Percentiles rank a stretch among this genome's conserved stretches.
phyloP scores from a whole-genome alignment of 2,888 invertebrate species.

The Petrolisthes manimaculis region DNA sequence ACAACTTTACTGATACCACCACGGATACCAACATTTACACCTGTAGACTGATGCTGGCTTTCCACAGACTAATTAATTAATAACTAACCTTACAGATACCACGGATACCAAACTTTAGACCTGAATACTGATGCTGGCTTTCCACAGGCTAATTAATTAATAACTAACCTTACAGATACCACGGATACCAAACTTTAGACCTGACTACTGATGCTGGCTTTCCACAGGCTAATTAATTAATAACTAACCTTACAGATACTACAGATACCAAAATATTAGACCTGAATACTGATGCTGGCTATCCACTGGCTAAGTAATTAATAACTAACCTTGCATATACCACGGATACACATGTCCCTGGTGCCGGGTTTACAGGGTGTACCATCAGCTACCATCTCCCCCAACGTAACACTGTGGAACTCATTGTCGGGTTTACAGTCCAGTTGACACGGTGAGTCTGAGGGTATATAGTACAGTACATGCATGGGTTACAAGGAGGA shows the following conservation, averaged over 20 bases:
- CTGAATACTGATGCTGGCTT: not conserved
- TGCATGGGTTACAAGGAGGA: not conserved
- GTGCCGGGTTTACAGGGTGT: constrained; percentile 87
- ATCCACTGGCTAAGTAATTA: not conserved
- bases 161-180: not conserved
- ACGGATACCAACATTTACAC: not conserved
- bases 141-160: not conserved
- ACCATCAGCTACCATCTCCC: constrained; percentile 83
- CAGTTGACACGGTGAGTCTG: constrained; percentile 79
- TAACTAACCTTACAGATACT: not conserved
- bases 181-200: not conserved
- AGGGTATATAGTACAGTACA: not conserved
- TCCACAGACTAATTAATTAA: not conserved
- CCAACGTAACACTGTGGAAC: constrained; percentile 81
- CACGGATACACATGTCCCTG: constrained; percentile 86
- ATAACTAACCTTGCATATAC: constrained; percentile 78
- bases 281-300: not conserved
- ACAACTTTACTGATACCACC: not conserved
- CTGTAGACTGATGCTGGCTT: not conserved
- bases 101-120: not conserved
- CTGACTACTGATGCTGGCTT: not conserved
- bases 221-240: not conserved
- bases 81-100: not conserved
- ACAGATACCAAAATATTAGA: not conserved
- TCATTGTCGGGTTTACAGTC: constrained; percentile 84